Evolutionary conservation across 2,888 invertebrate species (phyloP), one percentile per base, ranked within the genome.

Genomic region (Rhaphigaster nebulosa): DNA sequence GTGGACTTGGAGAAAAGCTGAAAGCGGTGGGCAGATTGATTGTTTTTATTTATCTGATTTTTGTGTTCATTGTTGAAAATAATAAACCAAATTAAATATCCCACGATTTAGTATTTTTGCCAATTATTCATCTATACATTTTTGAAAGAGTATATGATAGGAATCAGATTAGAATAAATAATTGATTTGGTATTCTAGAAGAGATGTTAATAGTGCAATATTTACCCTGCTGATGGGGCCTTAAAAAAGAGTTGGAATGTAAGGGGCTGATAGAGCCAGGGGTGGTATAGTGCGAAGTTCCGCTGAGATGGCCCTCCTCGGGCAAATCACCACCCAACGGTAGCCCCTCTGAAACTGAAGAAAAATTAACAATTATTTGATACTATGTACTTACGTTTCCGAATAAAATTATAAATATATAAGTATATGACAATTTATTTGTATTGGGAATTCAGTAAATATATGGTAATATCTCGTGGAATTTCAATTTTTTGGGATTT

Each of bases 221-320:
- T 34, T 87, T 50, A 91, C 90, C 90, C 60, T 91, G 91, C 90
- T 90, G 91, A 88, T 90, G 91, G 90, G 91, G 91, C 91, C 90
- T 91, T 56, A 91, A 89, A 89, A 91, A 88, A 90, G 91, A 91
- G 89, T 90, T 91, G 93, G 93, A 93, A 93, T 93, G 93, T 92
- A 92, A 92, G 91, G 94, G 94, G 94, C 94, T 92, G 93, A 94
- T 92, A 93, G 92, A 92, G 90, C 92, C 92, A 41, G 93, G 94
- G 91, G 94, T 94, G 91, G 94, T 94, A 92, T 94, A 94, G 92
- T 94, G 93, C 70, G 92, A 92, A 56, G 92, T 91, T 45, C 91
- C 91, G 34, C 92, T 92, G 45, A 91, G 91, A 34, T 91, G 91
- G 65, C 80, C 70, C 60, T 91, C 92, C 29, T 92, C 92, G 13